A percentile compares a stretch with the other conserved stretches of the same genome.
Evolutionary conservation across 2,888 invertebrate species (phyloP).

Genomic region (Leucoptera coffeella): DNA sequence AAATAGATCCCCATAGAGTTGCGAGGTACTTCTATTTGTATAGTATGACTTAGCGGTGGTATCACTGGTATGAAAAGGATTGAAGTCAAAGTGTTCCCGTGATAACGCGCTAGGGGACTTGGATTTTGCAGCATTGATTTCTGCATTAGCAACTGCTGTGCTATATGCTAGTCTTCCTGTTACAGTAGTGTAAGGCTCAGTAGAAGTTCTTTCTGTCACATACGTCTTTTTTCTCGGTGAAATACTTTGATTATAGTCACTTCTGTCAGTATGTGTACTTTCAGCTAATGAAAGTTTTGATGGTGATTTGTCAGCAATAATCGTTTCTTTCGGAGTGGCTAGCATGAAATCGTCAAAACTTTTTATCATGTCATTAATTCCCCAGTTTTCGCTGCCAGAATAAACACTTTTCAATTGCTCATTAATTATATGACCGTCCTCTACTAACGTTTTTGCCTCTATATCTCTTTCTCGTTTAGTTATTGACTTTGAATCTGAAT

Average conservation of each 20-base stretch:
- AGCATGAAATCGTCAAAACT: slow-evolving; percentile 56
- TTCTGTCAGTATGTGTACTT: slow-evolving; percentile 56
- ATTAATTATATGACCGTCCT: slow-evolving; percentile 61
- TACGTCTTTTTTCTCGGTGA: slow-evolving; percentile 55
- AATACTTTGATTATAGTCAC: slow-evolving; percentile 53
- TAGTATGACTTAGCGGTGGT: slow-evolving; percentile 29
- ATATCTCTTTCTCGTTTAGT: slow-evolving; percentile 45
- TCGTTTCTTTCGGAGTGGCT: slow-evolving; percentile 39
- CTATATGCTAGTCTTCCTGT: slow-evolving; percentile 61
- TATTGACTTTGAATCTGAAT: slow-evolving; percentile 52
- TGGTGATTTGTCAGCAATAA: slow-evolving; percentile 50
- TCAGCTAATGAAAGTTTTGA: slow-evolving; percentile 59
- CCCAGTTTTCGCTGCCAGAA: slow-evolving; percentile 62
- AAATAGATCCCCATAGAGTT: slow-evolving; percentile 44
- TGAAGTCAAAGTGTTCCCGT: slow-evolving; percentile 53
- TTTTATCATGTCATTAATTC: slow-evolving; percentile 59
- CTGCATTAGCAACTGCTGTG: slow-evolving; percentile 60
- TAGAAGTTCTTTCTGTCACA: slow-evolving; percentile 49
- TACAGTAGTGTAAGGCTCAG: slow-evolving; percentile 59
- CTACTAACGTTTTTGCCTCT: slow-evolving; percentile 53
- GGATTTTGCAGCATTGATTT: slow-evolving; percentile 47
- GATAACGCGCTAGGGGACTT: slow-evolving; percentile 49
- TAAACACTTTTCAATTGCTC: slow-evolving; percentile 66
- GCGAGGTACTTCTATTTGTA: slow-evolving; percentile 23
- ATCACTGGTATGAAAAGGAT: slow-evolving; percentile 41